Evolutionary conservation across 2,113 vertebrate species (phyloP).

Genomic region (Phalacrocorax aristotelis): DNA sequence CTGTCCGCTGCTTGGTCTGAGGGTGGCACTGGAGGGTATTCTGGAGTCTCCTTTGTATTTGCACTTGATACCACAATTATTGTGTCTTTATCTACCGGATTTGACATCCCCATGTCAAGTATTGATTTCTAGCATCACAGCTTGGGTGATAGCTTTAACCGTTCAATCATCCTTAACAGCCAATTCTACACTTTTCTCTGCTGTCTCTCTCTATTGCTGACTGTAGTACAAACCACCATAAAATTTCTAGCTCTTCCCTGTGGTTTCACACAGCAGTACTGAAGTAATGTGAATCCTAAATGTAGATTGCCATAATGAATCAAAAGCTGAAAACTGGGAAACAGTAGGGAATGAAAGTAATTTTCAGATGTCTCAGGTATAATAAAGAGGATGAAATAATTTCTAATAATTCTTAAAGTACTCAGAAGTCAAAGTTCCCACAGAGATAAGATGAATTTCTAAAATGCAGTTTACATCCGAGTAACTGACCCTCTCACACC

Average conservation of each 20-base stretch:
- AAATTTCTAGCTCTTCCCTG: not conserved
- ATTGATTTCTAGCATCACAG: conserved; percentile 9
- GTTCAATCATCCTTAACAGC: not conserved
- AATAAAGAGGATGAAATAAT: not conserved
- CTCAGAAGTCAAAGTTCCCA: not conserved
- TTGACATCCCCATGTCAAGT: not conserved
- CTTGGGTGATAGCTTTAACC: not conserved
- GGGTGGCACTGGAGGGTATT: not conserved
- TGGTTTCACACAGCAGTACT: not conserved
- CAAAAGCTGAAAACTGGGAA: not conserved
- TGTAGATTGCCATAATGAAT: not conserved
- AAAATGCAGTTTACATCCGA: not conserved
- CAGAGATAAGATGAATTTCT: not conserved
- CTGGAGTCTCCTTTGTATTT: not conserved
- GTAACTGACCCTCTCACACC: not conserved
- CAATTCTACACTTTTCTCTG: not conserved
- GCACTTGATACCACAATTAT: not conserved
- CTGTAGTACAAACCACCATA: not conserved
- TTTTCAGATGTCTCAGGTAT: not conserved
- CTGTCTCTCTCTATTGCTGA: not conserved
- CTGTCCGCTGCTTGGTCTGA: not conserved
- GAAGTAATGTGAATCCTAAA: not conserved
- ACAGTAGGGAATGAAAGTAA: not conserved
- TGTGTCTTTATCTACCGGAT: not conserved
- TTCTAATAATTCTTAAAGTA: not conserved